Percentiles rank a stretch among this genome's conserved stretches.
phyloP scores from a whole-genome alignment of 2,888 invertebrate genomes.

The Limnephilus auricula region DNA sequence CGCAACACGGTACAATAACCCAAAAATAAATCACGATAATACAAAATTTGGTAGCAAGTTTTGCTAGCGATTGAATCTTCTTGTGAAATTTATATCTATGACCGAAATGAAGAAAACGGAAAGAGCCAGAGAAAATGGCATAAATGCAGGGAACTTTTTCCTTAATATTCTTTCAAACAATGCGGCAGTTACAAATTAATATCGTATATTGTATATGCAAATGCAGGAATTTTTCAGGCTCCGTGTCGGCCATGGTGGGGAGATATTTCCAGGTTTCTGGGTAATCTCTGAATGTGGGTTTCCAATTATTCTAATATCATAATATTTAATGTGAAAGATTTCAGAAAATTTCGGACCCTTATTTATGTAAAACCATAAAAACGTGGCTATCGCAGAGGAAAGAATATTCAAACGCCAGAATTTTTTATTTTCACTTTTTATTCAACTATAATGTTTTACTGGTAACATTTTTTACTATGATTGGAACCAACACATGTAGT shows the following conservation, averaged over 20 bases:
- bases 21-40: too few relatives aligned
- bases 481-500: too few relatives aligned
- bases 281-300: neutral
- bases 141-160: constrained; percentile 14
- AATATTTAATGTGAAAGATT: neutral
- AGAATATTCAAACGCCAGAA: neutral
- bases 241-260: neutral
- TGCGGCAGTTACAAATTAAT: constrained; percentile 32
- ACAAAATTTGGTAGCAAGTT: too few relatives aligned
- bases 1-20: too few relatives aligned
- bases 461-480: too few relatives aligned
- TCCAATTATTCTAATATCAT: neutral
- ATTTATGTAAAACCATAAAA: neutral
- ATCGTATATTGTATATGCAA: neutral
- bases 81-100: neutral
- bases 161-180: constrained; percentile 10
- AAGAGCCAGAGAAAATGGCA: neutral
- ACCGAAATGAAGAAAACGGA: neutral
- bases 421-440: neutral
- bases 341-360: neutral
- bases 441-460: too few relatives aligned
- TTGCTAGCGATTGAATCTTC: too few relatives aligned
- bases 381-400: neutral
- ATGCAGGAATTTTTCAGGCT: neutral
- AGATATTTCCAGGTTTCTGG: neutral